Conservation (phyloP, 2,113 vertebrate genomes). For the Anhinga anhinga region DNA sequence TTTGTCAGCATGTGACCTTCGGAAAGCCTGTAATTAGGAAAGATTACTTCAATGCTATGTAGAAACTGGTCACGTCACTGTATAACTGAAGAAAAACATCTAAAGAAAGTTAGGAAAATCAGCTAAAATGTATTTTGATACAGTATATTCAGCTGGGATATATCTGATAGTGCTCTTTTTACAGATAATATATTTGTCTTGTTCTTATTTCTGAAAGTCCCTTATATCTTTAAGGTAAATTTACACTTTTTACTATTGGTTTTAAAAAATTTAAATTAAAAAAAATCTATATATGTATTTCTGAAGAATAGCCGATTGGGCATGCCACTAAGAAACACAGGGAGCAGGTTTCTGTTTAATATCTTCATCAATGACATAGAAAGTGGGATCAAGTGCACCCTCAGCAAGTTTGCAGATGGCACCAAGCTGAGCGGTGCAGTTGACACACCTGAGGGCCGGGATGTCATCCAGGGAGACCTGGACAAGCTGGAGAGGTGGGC, state of each 20-base stretch:
- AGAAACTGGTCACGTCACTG: neutral
- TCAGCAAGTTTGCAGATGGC: too few relatives aligned
- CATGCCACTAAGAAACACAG: neutral
- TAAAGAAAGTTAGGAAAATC: neutral
- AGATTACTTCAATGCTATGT: neutral
- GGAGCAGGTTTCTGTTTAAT: neutral
- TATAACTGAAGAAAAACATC: neutral
- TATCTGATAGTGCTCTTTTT: neutral
- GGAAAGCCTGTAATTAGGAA: neutral
- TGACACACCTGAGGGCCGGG: too few relatives aligned
- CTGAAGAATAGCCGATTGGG: neutral
- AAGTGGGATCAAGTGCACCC: too few relatives aligned
- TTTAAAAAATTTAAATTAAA: neutral
- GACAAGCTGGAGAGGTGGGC: too few relatives aligned
- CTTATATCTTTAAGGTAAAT: neutral
- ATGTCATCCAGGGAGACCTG: too few relatives aligned
- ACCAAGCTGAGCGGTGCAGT: too few relatives aligned
- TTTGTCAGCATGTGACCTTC: neutral
- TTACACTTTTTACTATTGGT: neutral
- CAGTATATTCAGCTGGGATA: neutral
- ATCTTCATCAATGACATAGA: neutral
- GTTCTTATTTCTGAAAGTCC: neutral
- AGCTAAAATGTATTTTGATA: neutral
- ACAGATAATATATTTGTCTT: neutral
- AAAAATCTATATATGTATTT: neutral